Base-by-base conservation (phyloP, 2,888 invertebrate genomes). In the Automeris io region DNA sequence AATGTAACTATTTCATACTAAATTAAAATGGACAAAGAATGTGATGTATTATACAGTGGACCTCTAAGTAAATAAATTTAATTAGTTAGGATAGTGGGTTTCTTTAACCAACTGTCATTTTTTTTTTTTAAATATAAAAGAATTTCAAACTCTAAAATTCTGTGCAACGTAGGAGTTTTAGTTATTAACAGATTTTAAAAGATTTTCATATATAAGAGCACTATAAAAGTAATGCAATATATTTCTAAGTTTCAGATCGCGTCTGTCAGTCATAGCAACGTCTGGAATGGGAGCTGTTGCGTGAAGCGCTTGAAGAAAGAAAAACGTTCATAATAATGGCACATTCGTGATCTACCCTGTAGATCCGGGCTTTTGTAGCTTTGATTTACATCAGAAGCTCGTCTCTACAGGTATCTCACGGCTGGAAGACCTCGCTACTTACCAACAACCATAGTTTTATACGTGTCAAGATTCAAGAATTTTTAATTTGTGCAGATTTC, bases 371-470 rank as follows among this genome's bases (percentile, higher is more conserved):
- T 96, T 96, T 96, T 96, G 96, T 96, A 94, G 95, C 93, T 92
- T 92, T 29, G 91, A 90, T 91, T 89, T 83, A 88, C 85, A 92
- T 96, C 96, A 96, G 96, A 96, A 96, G 96, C 96, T 97, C 96
- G 96, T 96, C 95, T 96, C 95, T 96, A 96, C 96, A 96, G 96
- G 96, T 96, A 96, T 96, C 96, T 96, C 95, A 96, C 95, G 95
- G 96, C 95, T 93, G 93, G 91, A 92, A 92, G 92, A 92, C 91
- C 91, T 89, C 91, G 90, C 91, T 90, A 90, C 91, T 87, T 58
- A 38, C 39, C 42, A 40, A 47, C 40, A 39, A 40, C n/a, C 1
- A 16, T 3, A 9, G 7, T 16, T 29, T 29, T 16, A 8, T 3
- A 13, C 1, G 29, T 8, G n/a, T 39, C 49, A 57, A 56, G 41